These are phyloP conservation scores for Sinelater perroti DNA, from an alignment of 2,888 invertebrate genomes.

Conservation along the genomic window DNA sequence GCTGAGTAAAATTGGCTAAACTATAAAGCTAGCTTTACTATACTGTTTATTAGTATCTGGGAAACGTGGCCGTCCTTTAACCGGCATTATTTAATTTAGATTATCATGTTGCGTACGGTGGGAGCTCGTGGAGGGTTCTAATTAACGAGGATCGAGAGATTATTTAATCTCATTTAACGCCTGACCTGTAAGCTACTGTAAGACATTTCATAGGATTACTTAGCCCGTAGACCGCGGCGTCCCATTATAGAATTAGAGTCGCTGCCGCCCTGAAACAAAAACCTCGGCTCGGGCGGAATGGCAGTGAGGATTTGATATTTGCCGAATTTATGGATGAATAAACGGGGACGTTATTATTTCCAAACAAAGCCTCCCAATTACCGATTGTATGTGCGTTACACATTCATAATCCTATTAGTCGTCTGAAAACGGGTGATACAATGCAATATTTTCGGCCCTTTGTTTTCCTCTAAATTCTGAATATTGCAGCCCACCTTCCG, in stretches of 20 bases:
- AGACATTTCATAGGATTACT: conserved; percentile 50
- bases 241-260: conserved; percentile 25
- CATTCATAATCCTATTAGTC: conserved; percentile 39
- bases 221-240: conserved; percentile 26
- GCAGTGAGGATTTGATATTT: conserved; percentile 34
- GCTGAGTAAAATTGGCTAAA: conserved; percentile 32
- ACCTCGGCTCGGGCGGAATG: conserved; percentile 13
- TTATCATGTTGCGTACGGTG: conserved; percentile 51
- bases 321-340: conserved; percentile 35
- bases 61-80: conserved; percentile 44
- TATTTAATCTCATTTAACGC: conserved; percentile 57
- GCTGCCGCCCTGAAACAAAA: conserved; percentile 27
- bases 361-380: conserved; percentile 38
- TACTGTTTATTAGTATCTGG: conserved; percentile 35
- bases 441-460: conserved; percentile 31
- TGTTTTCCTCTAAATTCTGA: conserved; percentile 20
- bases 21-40: conserved; percentile 33
- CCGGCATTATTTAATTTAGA: conserved; percentile 58
- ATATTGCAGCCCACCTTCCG: conserved; percentile 7
- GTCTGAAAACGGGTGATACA: conserved; percentile 38
- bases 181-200: conserved; percentile 54
- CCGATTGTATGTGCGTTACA: conserved; percentile 37
- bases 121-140: conserved; percentile 52
- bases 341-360: conserved; percentile 36
- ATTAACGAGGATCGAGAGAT: conserved; percentile 56